Percentiles rank a stretch among this genome's conserved stretches.
Conservation (phyloP, 2,888 invertebrate species). For the Tholera decimalis region DNA sequence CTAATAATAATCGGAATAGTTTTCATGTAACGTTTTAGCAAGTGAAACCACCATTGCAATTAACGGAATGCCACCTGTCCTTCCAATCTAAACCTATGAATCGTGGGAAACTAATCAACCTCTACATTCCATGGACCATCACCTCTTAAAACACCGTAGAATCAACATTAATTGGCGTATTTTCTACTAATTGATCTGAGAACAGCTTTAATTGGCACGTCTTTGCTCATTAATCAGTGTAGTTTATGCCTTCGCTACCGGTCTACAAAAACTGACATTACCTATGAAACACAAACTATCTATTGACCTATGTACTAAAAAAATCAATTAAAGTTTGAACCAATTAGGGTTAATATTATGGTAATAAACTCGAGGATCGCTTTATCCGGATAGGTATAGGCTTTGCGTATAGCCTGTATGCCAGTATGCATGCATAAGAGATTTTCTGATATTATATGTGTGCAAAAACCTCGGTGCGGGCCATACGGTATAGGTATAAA, state of each 20-base stretch:
- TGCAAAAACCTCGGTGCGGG: conserved; percentile 5
- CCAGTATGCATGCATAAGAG: not conserved
- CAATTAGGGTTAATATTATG: conserved; percentile 45
- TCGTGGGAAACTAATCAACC: conserved; percentile 50
- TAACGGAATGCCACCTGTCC: conserved; percentile 16
- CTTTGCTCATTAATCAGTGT: conserved; percentile 41
- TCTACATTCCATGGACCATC: conserved; percentile 7
- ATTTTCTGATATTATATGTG: not conserved
- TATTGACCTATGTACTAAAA: conserved; percentile 35
- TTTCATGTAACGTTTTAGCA: conserved; percentile 3
- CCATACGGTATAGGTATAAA: not conserved
- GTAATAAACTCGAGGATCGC: conserved; percentile 17
- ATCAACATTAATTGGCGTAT: conserved; percentile 43
- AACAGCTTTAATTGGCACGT: conserved; percentile 56
- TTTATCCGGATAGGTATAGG: not conserved
- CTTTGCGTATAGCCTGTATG: not conserved
- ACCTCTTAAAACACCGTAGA: conserved; percentile 26
- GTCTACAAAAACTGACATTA: conserved; percentile 30
- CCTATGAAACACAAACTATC: too few relatives aligned
- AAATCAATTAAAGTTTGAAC: conserved; percentile 56
- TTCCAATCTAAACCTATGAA: not conserved
- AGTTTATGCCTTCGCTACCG: conserved; percentile 36
- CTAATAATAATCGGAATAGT: not conserved
- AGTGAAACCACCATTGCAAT: not conserved
- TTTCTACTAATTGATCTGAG: conserved; percentile 50